phyloP scores from a whole-genome alignment of 2,113 vertebrate species.

The Struthio camelus region DNA sequence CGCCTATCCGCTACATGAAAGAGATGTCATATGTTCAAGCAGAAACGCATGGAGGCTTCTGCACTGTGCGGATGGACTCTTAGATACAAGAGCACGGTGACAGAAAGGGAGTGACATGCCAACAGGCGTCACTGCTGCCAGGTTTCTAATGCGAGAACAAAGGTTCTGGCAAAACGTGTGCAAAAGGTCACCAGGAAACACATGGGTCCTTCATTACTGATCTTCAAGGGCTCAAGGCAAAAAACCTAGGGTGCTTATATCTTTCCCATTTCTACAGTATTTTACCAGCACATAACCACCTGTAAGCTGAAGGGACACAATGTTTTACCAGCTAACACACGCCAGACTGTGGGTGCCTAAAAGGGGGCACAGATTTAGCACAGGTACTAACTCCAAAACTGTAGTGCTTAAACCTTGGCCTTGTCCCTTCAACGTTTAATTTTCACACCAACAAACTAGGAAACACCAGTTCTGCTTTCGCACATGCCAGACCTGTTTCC shows the following conservation, averaged over 20 bases:
- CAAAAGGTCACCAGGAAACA: background rate
- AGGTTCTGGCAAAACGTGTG: background rate
- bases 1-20: conserved; percentile 5
- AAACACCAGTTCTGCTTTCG: background rate
- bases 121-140: background rate
- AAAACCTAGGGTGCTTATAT: background rate
- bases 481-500: background rate
- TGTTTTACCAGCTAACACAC: background rate
- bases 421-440: background rate
- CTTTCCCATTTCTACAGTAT: background rate
- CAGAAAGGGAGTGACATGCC: background rate
- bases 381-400: background rate
- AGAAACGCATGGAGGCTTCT: background rate
- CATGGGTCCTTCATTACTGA: background rate
- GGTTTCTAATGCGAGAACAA: background rate
- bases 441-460: background rate
- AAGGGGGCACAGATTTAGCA: background rate
- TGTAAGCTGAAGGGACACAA: background rate
- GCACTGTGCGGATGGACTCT: background rate
- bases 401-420: background rate
- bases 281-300: background rate
- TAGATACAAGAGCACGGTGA: background rate
- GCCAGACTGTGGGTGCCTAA: background rate
- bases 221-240: background rate
- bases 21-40: background rate